These are phyloP conservation scores for Noturus placidus DNA, from an alignment of 2,113 vertebrate genomes.

Conservation along the genomic window DNA sequence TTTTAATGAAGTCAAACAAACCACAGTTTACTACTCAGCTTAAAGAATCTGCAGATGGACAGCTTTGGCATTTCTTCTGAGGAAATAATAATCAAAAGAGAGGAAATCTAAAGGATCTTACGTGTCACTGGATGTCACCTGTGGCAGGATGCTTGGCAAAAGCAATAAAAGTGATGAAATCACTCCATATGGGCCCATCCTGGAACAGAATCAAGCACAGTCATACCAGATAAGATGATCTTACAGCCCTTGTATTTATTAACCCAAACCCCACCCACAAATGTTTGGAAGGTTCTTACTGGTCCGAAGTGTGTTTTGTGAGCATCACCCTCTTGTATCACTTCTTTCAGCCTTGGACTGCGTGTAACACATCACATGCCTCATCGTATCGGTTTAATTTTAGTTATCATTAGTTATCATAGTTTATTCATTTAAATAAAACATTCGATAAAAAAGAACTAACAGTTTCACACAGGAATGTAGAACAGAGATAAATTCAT, in stretches of 20 bases:
- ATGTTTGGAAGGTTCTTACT: neutral
- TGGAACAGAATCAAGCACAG: neutral
- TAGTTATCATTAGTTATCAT: neutral
- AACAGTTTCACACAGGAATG: neutral
- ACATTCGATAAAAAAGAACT: neutral
- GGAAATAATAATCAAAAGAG: neutral
- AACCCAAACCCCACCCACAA: neutral
- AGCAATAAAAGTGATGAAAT: neutral
- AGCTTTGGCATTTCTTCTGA: neutral
- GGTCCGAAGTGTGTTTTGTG: neutral
- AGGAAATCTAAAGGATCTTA: neutral
- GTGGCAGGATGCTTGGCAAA: neutral
- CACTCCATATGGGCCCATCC: neutral
- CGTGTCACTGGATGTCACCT: neutral
- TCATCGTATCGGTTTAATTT: neutral
- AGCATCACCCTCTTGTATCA: neutral
- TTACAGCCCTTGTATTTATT: neutral
- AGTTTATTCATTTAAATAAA: neutral
- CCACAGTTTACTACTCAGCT: neutral
- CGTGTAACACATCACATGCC: neutral
- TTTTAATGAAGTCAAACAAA: too few species aligned
- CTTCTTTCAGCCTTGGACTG: neutral
- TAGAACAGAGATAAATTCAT: neutral
- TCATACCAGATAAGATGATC: neutral
- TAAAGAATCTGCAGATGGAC: neutral